Conservation (phyloP, 2,113 vertebrate genomes). For the Agelaius tricolor region DNA sequence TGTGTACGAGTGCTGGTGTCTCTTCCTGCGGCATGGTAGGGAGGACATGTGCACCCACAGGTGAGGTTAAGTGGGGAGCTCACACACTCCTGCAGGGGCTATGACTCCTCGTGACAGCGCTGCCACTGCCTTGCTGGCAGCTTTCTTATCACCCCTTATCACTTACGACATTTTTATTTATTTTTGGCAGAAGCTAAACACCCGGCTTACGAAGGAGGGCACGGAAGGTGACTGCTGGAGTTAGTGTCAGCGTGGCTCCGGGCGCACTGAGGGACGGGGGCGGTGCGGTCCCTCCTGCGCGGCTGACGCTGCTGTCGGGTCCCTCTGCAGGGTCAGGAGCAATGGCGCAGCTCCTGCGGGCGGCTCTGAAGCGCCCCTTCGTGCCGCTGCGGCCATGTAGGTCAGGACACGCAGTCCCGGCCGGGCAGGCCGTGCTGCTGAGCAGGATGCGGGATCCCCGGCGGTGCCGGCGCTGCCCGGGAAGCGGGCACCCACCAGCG, state of each 20-base stretch:
- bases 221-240: background rate
- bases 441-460: background rate
- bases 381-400: rapidly evolving
- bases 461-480: background rate
- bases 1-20: background rate
- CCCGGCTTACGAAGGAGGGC: background rate
- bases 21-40: rapidly evolving
- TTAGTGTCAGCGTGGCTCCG: rapidly evolving
- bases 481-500: rapidly evolving
- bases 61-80: background rate
- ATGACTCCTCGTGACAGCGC: background rate
- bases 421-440: rapidly evolving
- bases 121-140: background rate
- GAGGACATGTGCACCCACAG: background rate
- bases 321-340: rapidly evolving
- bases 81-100: background rate
- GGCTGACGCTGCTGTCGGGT: rapidly evolving
- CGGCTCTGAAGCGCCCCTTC: rapidly evolving
- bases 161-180: background rate
- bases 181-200: background rate
- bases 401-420: rapidly evolving
- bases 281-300: rapidly evolving
- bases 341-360: rapidly evolving
- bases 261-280: rapidly evolving
- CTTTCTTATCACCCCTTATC: background rate